Percentiles rank a stretch among this genome's conserved stretches.
These are phyloP conservation scores for Hippocampus guttulatus DNA, from an alignment of 2,113 vertebrate genomes.

Conservation along the genomic window DNA sequence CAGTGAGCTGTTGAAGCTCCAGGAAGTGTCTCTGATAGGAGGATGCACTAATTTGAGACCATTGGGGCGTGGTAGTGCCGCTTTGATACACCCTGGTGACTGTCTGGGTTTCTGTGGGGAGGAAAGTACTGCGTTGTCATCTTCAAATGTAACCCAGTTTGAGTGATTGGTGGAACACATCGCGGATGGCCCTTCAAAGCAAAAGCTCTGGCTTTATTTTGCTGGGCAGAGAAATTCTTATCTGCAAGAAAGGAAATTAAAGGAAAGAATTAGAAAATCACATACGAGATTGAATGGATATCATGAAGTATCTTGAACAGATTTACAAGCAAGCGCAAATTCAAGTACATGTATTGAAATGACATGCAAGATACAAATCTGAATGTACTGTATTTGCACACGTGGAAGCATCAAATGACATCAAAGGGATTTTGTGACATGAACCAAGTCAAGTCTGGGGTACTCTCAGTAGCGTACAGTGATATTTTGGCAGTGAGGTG, in stretches of 20 bases:
- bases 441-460: not conserved
- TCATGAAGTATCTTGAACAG: not conserved
- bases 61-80: slow-evolving; percentile 79
- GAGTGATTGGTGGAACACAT: slow-evolving; percentile 91
- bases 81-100: slow-evolving; percentile 62
- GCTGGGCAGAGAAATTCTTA: slow-evolving; percentile 15
- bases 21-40: slow-evolving; percentile 74
- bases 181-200: slow-evolving; percentile 35
- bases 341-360: not conserved
- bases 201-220: slow-evolving; percentile 24
- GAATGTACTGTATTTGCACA: not conserved
- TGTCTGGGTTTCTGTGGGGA: slow-evolving; percentile 73
- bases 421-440: not conserved
- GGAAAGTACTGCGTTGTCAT: slow-evolving; percentile 75
- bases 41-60: slow-evolving; percentile 85
- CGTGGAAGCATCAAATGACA: not conserved
- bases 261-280: slow-evolving; percentile 4
- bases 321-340: not conserved
- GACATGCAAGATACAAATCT: not conserved
- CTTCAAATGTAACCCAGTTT: slow-evolving; percentile 96
- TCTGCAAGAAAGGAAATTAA: slow-evolving; percentile 45
- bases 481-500: not conserved
- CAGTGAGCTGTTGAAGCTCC: slow-evolving; percentile 73
- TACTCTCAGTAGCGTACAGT: not conserved
- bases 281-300: not conserved